Evolutionary conservation across 2,113 vertebrate genomes (phyloP).

Genomic region (Gracilinanus agilis): DNA sequence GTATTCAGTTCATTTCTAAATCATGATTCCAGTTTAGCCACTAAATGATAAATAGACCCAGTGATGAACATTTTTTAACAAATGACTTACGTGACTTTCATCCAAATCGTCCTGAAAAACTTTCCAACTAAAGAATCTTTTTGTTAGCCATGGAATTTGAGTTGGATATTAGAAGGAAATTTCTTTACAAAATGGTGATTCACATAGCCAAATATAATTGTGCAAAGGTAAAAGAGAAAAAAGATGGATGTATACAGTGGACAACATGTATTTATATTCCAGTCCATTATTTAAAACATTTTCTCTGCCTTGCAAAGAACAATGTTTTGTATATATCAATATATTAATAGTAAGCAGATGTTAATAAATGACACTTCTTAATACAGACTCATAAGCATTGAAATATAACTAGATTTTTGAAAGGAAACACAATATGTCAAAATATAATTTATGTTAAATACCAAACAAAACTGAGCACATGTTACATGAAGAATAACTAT

Average conservation of each 20-base stretch:
- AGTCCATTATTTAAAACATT: background rate
- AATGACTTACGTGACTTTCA: background rate
- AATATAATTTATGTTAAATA: constrained; percentile 1
- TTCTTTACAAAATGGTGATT: background rate
- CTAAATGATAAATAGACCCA: background rate
- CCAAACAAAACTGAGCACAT: background rate
- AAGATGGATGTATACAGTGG: background rate
- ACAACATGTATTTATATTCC: background rate
- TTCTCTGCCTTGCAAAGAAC: background rate
- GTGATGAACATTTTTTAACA: background rate
- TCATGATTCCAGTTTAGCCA: background rate
- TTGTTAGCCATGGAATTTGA: background rate
- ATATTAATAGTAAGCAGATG: background rate
- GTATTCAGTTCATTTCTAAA: background rate
- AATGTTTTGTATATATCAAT: background rate
- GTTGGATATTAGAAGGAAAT: background rate
- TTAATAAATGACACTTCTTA: background rate
- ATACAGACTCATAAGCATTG: background rate
- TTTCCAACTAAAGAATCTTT: background rate
- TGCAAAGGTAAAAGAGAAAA: background rate
- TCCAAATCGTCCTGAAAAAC: background rate
- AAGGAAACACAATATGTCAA: background rate
- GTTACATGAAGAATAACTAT: background rate
- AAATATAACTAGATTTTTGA: background rate
- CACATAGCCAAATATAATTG: background rate